phyloP scores from a whole-genome alignment of 2,113 vertebrate genomes.

The Pygoscelis antarcticus region DNA sequence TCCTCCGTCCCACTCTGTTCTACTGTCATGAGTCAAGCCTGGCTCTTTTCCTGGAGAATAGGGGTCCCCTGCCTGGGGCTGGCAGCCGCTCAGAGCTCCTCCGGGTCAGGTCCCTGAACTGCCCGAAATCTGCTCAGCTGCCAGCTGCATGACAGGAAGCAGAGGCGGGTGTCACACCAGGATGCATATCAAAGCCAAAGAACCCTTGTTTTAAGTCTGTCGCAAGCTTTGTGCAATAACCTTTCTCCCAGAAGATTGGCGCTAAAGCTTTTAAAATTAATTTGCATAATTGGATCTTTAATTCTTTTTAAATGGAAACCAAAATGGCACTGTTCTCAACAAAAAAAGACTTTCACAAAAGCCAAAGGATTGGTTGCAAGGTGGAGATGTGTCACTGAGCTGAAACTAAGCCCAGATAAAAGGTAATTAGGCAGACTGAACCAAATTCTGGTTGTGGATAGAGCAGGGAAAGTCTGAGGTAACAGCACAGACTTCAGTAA shows the following conservation, averaged over 20 bases:
- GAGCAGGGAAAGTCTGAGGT: not conserved
- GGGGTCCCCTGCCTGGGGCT: not conserved
- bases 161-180: fast-evolving
- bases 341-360: not conserved
- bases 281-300: slow-evolving; percentile 52
- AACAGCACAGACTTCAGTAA: not conserved
- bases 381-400: not conserved
- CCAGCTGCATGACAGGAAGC: not conserved
- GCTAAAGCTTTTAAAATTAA: slow-evolving; percentile 43
- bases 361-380: not conserved
- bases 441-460: not conserved
- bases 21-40: not conserved
- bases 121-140: not conserved
- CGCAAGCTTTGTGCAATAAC: not conserved
- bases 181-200: slow-evolving; percentile 38
- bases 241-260: not conserved
- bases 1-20: not conserved
- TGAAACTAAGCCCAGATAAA: slow-evolving; percentile 25
- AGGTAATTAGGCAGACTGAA: not conserved
- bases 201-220: not conserved
- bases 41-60: not conserved
- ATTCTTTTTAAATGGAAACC: slow-evolving; percentile 38
- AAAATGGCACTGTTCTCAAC: slow-evolving; percentile 27
- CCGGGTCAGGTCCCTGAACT: not conserved
- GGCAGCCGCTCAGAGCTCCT: not conserved